Evolutionary conservation across 2,888 invertebrate genomes (phyloP).

Genomic region (Calephelis perditalis): DNA sequence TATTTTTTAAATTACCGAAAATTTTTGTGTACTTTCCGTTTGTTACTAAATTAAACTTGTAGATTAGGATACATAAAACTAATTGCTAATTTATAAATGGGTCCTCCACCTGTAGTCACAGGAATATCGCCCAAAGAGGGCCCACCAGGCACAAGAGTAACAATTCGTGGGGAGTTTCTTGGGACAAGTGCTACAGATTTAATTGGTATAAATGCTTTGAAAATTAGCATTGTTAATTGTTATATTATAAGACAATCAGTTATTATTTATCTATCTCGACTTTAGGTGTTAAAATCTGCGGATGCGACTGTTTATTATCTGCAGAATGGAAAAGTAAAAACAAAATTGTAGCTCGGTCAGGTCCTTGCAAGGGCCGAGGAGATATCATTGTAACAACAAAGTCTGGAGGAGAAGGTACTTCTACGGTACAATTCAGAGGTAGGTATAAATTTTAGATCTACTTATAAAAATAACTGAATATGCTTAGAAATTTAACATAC

Average conservation of each 20-base stretch:
- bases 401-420: constrained; percentile 91
- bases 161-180: constrained; percentile 96
- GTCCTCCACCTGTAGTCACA: constrained; percentile 92
- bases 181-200: constrained; percentile 92
- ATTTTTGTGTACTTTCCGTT: no score
- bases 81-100: constrained; percentile 62
- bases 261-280: constrained; percentile 13
- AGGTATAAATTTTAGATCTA: constrained; percentile 18
- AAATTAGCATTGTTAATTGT: background rate
- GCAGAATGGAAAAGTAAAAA: constrained; percentile 99
- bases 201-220: constrained; percentile 77
- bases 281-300: constrained; percentile 95
- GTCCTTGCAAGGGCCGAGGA: constrained; percentile 93
- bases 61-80: background rate
- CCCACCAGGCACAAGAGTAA: constrained; percentile 96
- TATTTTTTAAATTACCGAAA: no score
- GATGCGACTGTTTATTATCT: constrained; percentile 94
- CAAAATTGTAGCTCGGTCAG: constrained; percentile 97
- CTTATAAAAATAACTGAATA: no score
- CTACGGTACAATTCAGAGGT: constrained; percentile 93
- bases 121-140: constrained; percentile 99
- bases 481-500: no score
- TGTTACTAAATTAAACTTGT: no score
- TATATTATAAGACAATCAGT: background rate
- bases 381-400: constrained; percentile 94